Conservation (phyloP, 2,113 vertebrate species). For the Gallinago undulata region DNA sequence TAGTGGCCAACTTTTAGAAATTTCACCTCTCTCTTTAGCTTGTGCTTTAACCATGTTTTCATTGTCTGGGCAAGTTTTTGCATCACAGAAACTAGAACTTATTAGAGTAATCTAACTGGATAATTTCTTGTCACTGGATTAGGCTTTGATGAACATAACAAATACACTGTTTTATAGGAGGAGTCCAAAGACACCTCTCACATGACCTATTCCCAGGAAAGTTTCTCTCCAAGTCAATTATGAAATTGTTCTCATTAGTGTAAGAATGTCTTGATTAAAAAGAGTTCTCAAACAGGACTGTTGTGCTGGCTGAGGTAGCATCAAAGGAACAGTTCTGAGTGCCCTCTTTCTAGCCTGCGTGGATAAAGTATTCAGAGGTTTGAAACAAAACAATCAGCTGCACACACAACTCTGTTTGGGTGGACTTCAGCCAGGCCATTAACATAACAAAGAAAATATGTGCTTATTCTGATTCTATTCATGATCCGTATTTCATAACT, state of each 20-base stretch:
- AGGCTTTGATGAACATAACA: background rate
- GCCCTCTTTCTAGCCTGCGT: background rate
- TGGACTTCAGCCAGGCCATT: constrained; percentile 31
- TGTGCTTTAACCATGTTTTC: background rate
- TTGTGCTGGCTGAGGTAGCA: background rate
- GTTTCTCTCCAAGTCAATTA: background rate
- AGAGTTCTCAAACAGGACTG: background rate
- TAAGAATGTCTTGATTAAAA: background rate
- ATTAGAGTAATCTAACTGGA: background rate
- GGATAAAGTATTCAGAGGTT: background rate
- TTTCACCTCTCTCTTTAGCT: background rate
- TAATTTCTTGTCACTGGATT: background rate
- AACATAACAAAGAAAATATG: constrained; percentile 52
- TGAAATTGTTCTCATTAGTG: background rate
- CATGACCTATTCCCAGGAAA: background rate
- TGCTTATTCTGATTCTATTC: constrained; percentile 14
- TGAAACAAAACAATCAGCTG: background rate
- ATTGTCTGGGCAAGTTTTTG: background rate
- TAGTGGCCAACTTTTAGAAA: background rate
- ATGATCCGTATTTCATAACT: constrained; percentile 28
- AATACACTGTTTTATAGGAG: background rate
- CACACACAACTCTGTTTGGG: background rate
- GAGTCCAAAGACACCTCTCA: background rate
- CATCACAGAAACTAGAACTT: background rate
- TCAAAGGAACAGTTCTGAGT: background rate